A percentile compares a stretch with the other conserved stretches of the same genome.
phyloP scores from a whole-genome alignment of 2,888 invertebrate species.

The Chrysomela aeneicollis region DNA sequence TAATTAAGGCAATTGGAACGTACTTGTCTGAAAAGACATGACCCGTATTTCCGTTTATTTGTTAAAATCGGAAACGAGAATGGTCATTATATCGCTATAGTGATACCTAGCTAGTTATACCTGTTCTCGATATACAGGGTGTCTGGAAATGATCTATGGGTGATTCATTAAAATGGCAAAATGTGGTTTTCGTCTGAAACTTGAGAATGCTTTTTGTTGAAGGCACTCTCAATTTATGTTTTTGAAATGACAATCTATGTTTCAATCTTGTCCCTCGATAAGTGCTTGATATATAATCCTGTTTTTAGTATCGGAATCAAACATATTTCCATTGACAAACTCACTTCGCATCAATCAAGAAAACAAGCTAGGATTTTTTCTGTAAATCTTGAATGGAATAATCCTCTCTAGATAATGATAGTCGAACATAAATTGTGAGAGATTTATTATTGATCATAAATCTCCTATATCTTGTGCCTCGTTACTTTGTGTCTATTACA shows the following conservation, averaged over 20 bases:
- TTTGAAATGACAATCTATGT: no score
- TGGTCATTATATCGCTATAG: conserved; percentile 20
- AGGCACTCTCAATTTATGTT: no score
- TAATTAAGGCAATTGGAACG: conserved; percentile 21
- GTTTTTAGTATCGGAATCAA: no score
- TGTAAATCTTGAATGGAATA: neutral
- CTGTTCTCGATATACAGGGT: no score
- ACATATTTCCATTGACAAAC: neutral
- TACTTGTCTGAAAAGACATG: conserved; percentile 44
- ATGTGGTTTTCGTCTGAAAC: no score
- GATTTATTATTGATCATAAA: conserved; percentile 24
- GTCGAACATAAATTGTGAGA: conserved; percentile 10
- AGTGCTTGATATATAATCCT: no score
- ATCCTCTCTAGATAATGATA: neutral
- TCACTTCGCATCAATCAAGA: neutral
- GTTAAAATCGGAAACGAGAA: conserved; percentile 40
- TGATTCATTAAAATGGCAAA: no score
- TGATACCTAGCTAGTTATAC: no score
- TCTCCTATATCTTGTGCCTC: conserved; percentile 14
- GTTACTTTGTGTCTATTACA: conserved; percentile 22
- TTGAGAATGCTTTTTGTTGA: no score
- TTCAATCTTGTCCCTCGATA: no score
- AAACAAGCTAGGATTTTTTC: neutral
- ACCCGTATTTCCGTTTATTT: conserved; percentile 54
- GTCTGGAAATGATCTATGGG: no score